Base-by-base conservation (phyloP, 2,797 vertebrate genomes). In the Diceros bicornis region DNA sequence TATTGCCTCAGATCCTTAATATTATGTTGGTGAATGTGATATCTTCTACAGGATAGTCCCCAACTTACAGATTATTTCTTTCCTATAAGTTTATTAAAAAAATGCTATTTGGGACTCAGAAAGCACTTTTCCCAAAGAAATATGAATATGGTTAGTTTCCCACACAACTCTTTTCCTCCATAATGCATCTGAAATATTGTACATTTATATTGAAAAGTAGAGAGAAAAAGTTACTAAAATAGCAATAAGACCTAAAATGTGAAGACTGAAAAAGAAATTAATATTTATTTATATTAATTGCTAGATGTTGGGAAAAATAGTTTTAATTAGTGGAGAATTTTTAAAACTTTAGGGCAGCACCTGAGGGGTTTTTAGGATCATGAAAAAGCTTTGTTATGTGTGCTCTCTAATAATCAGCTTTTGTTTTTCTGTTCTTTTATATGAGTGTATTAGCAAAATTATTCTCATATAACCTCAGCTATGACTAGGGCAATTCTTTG, bases 1-100 rank as follows among this genome's bases (percentile, higher is more conserved):
- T 77, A 96, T 72, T 94, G 64, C 64, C 14, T 94, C 27, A 89
- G 72, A 86, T 90, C 69, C 89, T 87, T 94, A 79, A 89, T 92
- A 77, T 85, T 75, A 69, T 57, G 13, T 81, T 93, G 82, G 74
- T 44, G 83, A 88, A 83, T 77, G 34, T 69, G 52, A 91, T 88
- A 55, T 75, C 78, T 88, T 86, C 34, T 90, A 72, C 20, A 74
- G 18, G 11, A 25, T 91, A 86, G 32, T 83, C 69, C 50, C 47
- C 34, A 94, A 37, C 4, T 75, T 79, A 84, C 29, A 82, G 66
- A 59, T 78, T 41, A 93, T 94, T 96, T 89, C 29, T 94, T 96
- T 75, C 34, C 11, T 79, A 0, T 55, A 64, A 83, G 44, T 82
- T 85, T 93, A 66, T 59, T 89, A 85, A 92, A 89, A 89, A 85